phyloP scores from a whole-genome alignment of 1,140 invertebrate genomes.

The Trichonephila inaurata region DNA sequence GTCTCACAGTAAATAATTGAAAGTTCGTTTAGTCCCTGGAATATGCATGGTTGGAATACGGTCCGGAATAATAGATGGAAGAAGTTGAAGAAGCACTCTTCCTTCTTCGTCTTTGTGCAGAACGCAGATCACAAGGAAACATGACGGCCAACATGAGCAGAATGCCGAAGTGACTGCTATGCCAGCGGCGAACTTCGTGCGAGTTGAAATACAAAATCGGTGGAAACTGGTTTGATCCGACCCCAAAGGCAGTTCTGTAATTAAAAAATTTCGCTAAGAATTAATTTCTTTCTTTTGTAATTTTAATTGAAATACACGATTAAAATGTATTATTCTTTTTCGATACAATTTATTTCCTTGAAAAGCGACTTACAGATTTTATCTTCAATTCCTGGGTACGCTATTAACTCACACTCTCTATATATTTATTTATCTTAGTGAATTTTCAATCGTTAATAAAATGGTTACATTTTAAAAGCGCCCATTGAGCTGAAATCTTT shows the following conservation, averaged over 20 bases:
- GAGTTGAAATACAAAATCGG: slow-evolving; percentile 87
- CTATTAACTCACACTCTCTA: too few species aligned
- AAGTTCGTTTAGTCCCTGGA: slow-evolving; percentile 83
- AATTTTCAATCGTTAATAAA: too few species aligned
- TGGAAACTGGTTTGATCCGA: neutral
- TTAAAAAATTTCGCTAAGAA: neutral
- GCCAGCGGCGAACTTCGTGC: slow-evolving; percentile 94
- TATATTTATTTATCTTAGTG: too few species aligned
- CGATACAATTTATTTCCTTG: too few species aligned
- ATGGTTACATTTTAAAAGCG: too few species aligned
- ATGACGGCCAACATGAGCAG: slow-evolving; percentile 93
- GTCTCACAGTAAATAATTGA: neutral
- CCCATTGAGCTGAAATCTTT: too few species aligned
- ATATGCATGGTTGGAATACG: slow-evolving; percentile 95
- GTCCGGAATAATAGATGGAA: slow-evolving; percentile 92
- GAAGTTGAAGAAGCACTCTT: slow-evolving; percentile 93
- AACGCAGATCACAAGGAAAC: slow-evolving; percentile 89
- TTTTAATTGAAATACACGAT: too few species aligned
- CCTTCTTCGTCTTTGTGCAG: slow-evolving; percentile 88
- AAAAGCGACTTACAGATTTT: too few species aligned
- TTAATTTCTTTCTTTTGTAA: too few species aligned
- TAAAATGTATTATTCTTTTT: too few species aligned
- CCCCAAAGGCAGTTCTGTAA: slow-evolving; percentile 52
- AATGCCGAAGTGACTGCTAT: slow-evolving; percentile 93
- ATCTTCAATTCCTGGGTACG: too few species aligned